phyloP scores from a whole-genome alignment of 2,797 vertebrate genomes.

The Myotis daubentonii region DNA sequence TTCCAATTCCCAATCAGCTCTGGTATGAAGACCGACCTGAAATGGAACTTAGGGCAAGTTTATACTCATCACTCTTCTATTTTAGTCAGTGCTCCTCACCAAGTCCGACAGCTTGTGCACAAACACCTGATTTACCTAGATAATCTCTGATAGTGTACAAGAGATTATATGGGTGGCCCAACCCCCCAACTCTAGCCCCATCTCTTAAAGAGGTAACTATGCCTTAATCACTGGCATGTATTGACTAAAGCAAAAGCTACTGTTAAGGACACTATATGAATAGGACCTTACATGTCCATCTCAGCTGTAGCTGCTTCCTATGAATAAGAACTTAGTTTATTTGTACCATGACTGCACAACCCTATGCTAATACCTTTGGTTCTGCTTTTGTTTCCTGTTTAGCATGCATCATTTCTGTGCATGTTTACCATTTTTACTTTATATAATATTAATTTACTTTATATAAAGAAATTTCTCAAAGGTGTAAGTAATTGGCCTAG shows the following conservation, averaged over 20 bases:
- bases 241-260: background rate
- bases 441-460: background rate
- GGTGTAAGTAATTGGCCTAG: background rate
- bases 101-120: background rate
- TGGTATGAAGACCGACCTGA: constrained; percentile 39
- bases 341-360: background rate
- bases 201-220: background rate
- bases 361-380: background rate
- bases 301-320: background rate
- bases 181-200: background rate
- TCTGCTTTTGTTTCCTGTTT: background rate
- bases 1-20: background rate
- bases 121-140: background rate
- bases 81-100: background rate
- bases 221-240: background rate
- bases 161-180: background rate
- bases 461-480: constrained; percentile 4
- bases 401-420: background rate
- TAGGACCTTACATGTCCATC: accelerated
- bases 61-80: background rate
- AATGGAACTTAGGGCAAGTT: constrained; percentile 33
- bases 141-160: background rate
- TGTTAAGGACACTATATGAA: background rate
- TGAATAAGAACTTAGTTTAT: background rate
- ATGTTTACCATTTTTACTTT: background rate